Base-by-base conservation (phyloP, 1,140 invertebrate species). In the Phortica variegata region DNA sequence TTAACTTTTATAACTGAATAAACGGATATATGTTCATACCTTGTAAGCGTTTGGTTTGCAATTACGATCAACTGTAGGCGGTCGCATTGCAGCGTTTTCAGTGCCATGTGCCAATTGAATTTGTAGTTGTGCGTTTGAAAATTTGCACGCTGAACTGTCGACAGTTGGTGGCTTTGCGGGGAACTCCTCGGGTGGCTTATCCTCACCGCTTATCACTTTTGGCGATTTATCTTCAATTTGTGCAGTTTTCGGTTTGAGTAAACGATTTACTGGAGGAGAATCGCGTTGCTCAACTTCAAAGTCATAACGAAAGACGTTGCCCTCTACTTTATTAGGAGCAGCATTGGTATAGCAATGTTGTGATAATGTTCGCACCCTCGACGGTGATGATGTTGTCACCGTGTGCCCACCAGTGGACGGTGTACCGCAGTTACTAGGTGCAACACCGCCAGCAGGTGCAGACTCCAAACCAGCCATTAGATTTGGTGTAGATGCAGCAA, bases 341-440 rank as follows among this genome's bases (percentile, higher is more conserved):
- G 85, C 86, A 76, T 89, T 90, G n/a, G 83, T 82, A 58, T 88
- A 88, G 53, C 82, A 86, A 63, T 88, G 86, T 42, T 79, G 79
- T 20, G 69, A 36, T 45, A 69, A 56, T 36, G 53, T 48, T 12
- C 26, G 23, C 12, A 54, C 17, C 40, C 32, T 2, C 9, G 34
- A 41, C 26, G 54, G 15, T 37, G 32, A 26, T 37, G 47, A 17
- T 32, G 49, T 37, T 33, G 16, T 29, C 6, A 42, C 8, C 36
- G 13, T n/a, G 19, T 12, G 20, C 17, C 26, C 3, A 52, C 40
- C 41, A 23, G 43, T 13, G 40, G 37, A 15, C 44, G 37, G 37
- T 42, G 56, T 3, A 32, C 37, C n/a, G 47, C 17, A 7, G 54
- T 20, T 6, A 33, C 40, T 4, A 37, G 23, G 26, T 52, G 48